Evolutionary conservation across 2,113 vertebrate species (phyloP), one percentile per base, ranked within the genome.

Genomic region (Ia io): DNA sequence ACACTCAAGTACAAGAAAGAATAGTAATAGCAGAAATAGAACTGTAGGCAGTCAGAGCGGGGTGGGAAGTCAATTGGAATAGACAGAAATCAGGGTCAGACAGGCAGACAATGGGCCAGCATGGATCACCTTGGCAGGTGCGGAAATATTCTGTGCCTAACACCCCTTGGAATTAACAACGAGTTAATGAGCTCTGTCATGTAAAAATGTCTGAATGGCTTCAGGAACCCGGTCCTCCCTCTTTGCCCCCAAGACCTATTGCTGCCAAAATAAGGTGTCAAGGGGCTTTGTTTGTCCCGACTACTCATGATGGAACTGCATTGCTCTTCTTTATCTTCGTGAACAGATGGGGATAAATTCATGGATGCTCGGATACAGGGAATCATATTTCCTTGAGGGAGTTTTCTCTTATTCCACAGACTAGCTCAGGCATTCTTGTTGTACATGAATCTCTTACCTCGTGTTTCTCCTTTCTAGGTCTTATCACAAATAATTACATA

Each of bases 321-420:
- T 18, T 18, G 42, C 42, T n/a, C 5, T 79, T 76, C 56, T 84
- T 88, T 47, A 95, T 95, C 80, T 92, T 56, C 20, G 30, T 18
- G 67, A 96, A 93, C 86, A 90, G 82, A 84, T 78, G 82, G 51
- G 40, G 70, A 67, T 61, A 44, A 56, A 74, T 49, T 73, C 53
- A 61, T 32, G 40, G 85, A 37, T n/a, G 40, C n/a, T 79, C 1
- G 1, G 23, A 35, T 35, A 90, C 22, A 63, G 59, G 35, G 71
- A 77, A 35, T 16, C 78, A 28, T 25, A 84, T 67, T 92, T 83
- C 53, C 85, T 73, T 84, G 70, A 87, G 37, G 76, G 69, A 74
- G 5, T 1, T 22, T 88, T 87, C 47, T 40, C 23, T 35, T 23
- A 23, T 78, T 12, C 61, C 65, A 51, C 28, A 90, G 53, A 56